These are phyloP conservation scores for Lacerta viridis DNA, from an alignment of 2,797 vertebrate species.

Conservation along the genomic window DNA sequence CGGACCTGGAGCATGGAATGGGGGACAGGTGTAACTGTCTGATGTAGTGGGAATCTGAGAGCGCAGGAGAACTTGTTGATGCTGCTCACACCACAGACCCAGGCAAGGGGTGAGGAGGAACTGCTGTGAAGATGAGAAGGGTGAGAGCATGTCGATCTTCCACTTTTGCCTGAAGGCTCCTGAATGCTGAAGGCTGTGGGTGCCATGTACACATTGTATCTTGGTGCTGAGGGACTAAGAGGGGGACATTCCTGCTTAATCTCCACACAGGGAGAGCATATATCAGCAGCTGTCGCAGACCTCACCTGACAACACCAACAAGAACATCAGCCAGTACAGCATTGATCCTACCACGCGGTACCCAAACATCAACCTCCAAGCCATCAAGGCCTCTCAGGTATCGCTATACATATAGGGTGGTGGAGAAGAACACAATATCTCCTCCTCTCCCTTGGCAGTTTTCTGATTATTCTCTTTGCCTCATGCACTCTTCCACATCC, in stretches of 20 bases:
- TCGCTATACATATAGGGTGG: conserved; percentile 18
- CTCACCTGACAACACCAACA: conserved; percentile 92
- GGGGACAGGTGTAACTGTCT: neutral
- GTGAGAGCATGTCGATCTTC: neutral
- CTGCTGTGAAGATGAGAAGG: neutral
- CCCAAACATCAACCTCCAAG: conserved; percentile 86
- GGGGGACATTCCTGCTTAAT: neutral
- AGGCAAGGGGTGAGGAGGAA: neutral
- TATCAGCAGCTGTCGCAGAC: conserved; percentile 95
- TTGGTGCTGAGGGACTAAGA: neutral
- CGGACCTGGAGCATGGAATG: neutral
- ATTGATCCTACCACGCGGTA: conserved; percentile 92
- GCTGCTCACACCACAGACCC: neutral
- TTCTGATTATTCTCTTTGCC: neutral
- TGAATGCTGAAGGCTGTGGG: neutral
- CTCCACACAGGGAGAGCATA: conserved; percentile 87
- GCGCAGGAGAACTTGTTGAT: neutral
- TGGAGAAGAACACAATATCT: too few species aligned
- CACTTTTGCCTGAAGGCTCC: neutral
- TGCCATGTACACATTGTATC: neutral
- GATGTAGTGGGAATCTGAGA: neutral
- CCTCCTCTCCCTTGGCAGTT: neutral
- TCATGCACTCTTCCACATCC: neutral
- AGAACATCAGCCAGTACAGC: conserved; percentile 87
- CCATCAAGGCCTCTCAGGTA: conserved; percentile 90